phyloP scores from a whole-genome alignment of 2,113 vertebrate species.

The Myotis lucifugus region DNA sequence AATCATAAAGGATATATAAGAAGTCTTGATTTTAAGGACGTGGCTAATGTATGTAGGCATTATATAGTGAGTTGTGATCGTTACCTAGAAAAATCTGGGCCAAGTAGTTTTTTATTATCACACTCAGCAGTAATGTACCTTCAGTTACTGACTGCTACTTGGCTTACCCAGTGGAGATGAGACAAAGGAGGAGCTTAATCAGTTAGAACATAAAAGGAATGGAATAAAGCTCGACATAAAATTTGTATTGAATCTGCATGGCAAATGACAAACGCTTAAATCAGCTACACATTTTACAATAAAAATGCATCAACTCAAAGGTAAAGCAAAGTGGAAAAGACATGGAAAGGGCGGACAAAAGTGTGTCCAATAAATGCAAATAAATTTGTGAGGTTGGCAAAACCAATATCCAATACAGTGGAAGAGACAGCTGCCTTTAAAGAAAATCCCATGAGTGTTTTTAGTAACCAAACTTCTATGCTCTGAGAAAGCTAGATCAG shows the following conservation, averaged over 20 bases:
- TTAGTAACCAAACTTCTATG: neutral
- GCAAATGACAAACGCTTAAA: neutral
- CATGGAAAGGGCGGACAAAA: neutral
- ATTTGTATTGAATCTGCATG: neutral
- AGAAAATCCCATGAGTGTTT: neutral
- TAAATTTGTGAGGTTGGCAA: neutral
- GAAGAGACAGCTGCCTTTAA: neutral
- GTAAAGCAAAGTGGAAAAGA: neutral
- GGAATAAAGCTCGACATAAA: neutral
- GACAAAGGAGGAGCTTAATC: neutral
- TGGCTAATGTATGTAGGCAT: neutral
- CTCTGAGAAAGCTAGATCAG: neutral
- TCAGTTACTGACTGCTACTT: neutral
- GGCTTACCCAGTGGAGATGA: neutral
- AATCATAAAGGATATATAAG: neutral
- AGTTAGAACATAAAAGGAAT: neutral
- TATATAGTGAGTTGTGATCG: neutral
- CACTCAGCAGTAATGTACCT: neutral
- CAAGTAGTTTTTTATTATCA: neutral
- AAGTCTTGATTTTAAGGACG: neutral
- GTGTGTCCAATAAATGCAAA: neutral
- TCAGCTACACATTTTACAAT: neutral
- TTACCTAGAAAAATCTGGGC: neutral
- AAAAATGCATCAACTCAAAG: neutral
- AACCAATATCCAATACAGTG: neutral